Evolutionary conservation across 2,113 vertebrate species (phyloP).

Genomic region (Aramus guarauna): DNA sequence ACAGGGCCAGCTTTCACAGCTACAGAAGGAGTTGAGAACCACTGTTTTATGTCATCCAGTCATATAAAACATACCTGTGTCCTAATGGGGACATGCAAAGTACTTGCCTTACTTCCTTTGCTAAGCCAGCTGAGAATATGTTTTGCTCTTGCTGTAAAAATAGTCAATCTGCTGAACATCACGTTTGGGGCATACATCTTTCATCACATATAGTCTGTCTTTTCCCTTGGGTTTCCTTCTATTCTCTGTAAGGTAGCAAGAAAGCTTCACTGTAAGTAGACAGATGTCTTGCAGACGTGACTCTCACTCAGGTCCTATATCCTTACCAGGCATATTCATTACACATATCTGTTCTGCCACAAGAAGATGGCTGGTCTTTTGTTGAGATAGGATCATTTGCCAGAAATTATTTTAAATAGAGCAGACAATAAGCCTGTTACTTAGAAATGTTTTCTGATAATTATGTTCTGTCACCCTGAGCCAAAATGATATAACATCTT

Average conservation of each 20-base stretch:
- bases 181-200: not conserved
- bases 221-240: not conserved
- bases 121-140: not conserved
- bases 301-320: not conserved
- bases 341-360: not conserved
- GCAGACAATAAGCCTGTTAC: not conserved
- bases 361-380: not conserved
- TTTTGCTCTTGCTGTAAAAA: not conserved
- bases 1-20: not conserved
- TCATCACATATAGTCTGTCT: not conserved
- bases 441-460: constrained; percentile 16
- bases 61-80: constrained; percentile 11
- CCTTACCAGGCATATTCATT: not conserved
- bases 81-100: not conserved
- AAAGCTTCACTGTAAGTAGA: not conserved
- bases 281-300: not conserved
- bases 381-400: not conserved
- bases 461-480: not conserved
- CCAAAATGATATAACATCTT: not conserved
- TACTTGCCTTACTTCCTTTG: not conserved
- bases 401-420: not conserved
- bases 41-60: not conserved
- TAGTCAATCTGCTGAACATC: not conserved
- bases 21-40: not conserved
- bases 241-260: not conserved